These are phyloP conservation scores for Azemiops feae DNA, from an alignment of 2,113 vertebrate species.

Conservation along the genomic window DNA sequence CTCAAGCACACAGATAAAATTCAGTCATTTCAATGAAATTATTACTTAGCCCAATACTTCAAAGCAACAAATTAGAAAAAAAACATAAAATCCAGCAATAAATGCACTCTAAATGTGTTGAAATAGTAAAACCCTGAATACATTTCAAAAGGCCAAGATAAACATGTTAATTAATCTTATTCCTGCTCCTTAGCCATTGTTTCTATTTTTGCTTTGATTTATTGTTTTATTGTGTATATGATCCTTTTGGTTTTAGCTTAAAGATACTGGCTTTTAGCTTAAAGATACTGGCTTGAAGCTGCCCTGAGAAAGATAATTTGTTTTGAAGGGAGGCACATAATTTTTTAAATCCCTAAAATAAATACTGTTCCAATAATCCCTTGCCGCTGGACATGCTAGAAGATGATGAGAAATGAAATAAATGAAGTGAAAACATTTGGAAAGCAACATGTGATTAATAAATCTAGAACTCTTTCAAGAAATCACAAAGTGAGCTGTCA, in stretches of 20 bases:
- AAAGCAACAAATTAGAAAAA: not conserved
- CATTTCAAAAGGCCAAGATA: not conserved
- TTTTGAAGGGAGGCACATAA: not conserved
- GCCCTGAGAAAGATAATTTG: not conserved
- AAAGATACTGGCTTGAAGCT: not conserved
- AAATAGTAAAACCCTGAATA: not conserved
- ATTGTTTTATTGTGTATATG: not conserved
- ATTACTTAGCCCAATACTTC: not conserved
- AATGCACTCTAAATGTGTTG: not conserved
- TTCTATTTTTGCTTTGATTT: not conserved
- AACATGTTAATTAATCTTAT: not conserved
- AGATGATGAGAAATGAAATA: not conserved
- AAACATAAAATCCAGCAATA: not conserved
- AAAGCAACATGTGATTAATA: not conserved
- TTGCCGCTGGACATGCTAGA: not conserved
- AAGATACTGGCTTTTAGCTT: not conserved
- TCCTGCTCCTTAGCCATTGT: not conserved
- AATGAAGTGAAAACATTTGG: not conserved
- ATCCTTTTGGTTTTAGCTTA: not conserved
- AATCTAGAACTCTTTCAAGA: not conserved
- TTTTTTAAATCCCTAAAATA: not conserved
- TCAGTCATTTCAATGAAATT: not conserved
- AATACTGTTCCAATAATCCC: not conserved
- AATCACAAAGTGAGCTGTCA: not conserved
- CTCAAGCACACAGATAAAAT: not conserved